Percentiles rank a stretch among this genome's conserved stretches.
Evolutionary conservation across 2,113 vertebrate species (phyloP).

Genomic region (Macroglossus sobrinus): DNA sequence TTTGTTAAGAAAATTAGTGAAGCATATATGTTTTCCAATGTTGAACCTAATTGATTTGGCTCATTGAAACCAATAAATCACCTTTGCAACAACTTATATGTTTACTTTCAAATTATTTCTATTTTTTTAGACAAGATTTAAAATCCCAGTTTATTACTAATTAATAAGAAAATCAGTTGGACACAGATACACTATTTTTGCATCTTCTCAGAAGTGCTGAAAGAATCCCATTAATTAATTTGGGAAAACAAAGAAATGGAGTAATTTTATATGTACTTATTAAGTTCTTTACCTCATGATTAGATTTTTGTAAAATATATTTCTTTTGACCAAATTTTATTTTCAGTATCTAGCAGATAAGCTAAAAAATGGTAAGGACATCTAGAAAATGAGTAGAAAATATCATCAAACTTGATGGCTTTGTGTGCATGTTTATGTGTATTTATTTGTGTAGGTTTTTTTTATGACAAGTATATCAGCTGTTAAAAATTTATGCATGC

Average conservation of each 20-base stretch:
- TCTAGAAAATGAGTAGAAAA: constrained; percentile 66
- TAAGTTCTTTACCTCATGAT: constrained; percentile 47
- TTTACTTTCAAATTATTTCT: neutral
- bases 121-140: neutral
- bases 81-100: neutral
- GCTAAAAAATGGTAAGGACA: constrained; percentile 64
- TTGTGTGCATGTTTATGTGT: neutral
- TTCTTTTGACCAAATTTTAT: constrained; percentile 77
- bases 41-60: neutral
- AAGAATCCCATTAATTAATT: constrained; percentile 52
- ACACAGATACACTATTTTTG: neutral
- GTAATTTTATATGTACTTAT: constrained; percentile 42
- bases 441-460: neutral
- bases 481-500: constrained; percentile 77
- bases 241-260: neutral
- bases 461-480: constrained; percentile 61
- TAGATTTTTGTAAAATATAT: constrained; percentile 73
- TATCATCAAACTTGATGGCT: constrained; percentile 35
- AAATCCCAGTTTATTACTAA: neutral
- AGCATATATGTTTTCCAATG: neutral
- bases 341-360: constrained; percentile 74
- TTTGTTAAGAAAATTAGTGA: neutral
- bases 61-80: neutral
- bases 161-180: neutral
- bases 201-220: neutral